These are phyloP conservation scores for Napeogenes inachia DNA, from an alignment of 2,888 invertebrate species.

Conservation along the genomic window DNA sequence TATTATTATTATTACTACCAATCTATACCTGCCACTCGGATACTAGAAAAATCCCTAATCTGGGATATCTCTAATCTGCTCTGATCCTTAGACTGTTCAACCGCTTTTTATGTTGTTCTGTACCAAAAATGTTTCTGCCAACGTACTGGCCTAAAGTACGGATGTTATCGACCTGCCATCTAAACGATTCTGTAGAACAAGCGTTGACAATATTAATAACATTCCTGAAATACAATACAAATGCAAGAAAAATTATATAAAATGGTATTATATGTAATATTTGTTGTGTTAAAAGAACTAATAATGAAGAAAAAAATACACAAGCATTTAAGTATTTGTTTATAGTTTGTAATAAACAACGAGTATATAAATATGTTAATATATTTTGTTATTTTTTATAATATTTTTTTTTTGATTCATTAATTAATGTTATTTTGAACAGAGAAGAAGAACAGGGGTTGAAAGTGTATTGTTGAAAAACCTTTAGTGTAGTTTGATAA, in stretches of 20 bases:
- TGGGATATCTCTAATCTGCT: slow-evolving; percentile 30
- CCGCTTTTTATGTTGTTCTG: neutral
- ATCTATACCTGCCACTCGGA: slow-evolving; percentile 26
- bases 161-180: slow-evolving; percentile 47
- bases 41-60: slow-evolving; percentile 31
- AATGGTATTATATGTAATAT: too few relatives aligned
- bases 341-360: too few relatives aligned
- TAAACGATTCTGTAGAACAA: slow-evolving; percentile 56
- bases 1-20: neutral
- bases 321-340: too few relatives aligned
- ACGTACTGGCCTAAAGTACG: slow-evolving; percentile 33
- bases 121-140: slow-evolving; percentile 18
- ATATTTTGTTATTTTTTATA: too few relatives aligned
- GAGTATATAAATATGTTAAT: too few relatives aligned
- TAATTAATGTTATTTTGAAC: too few relatives aligned
- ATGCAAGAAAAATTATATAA: slow-evolving; percentile 3
- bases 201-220: slow-evolving; percentile 47
- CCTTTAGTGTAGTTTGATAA: too few relatives aligned
- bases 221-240: slow-evolving; percentile 52
- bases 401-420: too few relatives aligned
- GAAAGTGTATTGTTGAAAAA: too few relatives aligned
- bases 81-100: slow-evolving; percentile 17
- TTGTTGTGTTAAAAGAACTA: too few relatives aligned
- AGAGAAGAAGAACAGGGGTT: too few relatives aligned
- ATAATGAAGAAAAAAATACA: too few relatives aligned